phyloP scores from a whole-genome alignment of 92 coral and sea anemone species.

The Zoanthus gigantus region DNA sequence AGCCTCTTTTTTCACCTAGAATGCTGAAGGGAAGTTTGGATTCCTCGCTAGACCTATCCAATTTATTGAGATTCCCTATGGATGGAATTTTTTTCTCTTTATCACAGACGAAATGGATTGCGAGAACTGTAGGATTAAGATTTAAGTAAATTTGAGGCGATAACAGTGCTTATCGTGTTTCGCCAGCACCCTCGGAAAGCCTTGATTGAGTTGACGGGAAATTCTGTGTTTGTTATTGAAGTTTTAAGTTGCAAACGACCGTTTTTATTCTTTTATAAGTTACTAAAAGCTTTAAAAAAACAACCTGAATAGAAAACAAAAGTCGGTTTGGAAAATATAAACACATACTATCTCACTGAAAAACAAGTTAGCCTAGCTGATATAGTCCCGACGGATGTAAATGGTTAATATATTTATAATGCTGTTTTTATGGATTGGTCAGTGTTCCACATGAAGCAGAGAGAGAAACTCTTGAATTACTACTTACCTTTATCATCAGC shows the following conservation, averaged over 20 bases:
- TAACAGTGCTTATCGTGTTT: neutral
- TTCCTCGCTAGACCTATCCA: no score
- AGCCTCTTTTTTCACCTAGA: no score
- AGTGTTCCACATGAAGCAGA: neutral
- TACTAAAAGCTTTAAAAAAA: neutral
- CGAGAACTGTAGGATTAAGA: neutral
- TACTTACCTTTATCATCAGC: constrained; percentile 26
- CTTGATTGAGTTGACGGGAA: neutral
- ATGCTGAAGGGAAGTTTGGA: no score
- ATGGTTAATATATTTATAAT: neutral
- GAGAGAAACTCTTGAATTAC: neutral
- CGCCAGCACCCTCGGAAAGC: neutral
- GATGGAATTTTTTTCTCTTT: neutral
- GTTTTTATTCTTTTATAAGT: neutral
- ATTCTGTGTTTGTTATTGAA: neutral
- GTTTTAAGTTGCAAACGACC: neutral
- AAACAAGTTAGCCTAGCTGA: no score
- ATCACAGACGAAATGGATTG: neutral
- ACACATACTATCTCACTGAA: no score
- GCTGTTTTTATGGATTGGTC: neutral
- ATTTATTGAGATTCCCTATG: no score
- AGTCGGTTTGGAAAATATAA: no score
- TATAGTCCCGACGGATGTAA: neutral
- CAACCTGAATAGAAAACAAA: neutral
- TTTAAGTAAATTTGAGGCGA: neutral